Conservation (phyloP, 64 coral and sea anemone genomes). For the Exaiptasia diaphana region DNA sequence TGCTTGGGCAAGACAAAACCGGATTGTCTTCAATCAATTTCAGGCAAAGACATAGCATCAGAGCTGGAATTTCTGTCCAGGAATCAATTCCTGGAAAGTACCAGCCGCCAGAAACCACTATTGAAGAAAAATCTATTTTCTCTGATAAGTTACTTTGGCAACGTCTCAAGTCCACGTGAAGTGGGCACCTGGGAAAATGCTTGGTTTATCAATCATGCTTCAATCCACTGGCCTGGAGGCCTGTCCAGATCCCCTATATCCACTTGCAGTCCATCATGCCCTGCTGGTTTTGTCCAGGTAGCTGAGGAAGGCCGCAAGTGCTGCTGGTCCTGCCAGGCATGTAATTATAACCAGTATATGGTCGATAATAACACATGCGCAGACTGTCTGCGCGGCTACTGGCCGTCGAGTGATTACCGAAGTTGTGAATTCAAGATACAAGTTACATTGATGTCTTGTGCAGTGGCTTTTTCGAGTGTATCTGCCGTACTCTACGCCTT, state of each 20-base stretch:
- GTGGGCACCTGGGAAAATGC: conserved; percentile 67
- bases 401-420: conserved; percentile 65
- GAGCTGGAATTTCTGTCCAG: background rate
- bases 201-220: conserved; percentile 64
- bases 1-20: conserved; percentile 12
- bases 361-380: conserved; percentile 48
- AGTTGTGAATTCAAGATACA: conserved; percentile 69
- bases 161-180: conserved; percentile 1
- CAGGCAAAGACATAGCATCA: background rate
- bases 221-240: conserved; percentile 31
- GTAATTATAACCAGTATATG: conserved; percentile 79
- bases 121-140: conserved; percentile 76
- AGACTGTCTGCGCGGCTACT: conserved; percentile 71
- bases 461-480: conserved; percentile 38
- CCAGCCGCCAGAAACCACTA: background rate
- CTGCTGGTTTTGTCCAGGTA: conserved; percentile 57
- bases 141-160: conserved; percentile 34
- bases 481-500: conserved; percentile 49
- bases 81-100: background rate
- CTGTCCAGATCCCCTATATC: conserved; percentile 35
- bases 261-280: conserved; percentile 43
- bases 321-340: conserved; percentile 69
- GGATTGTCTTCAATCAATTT: background rate
- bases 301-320: conserved; percentile 35
- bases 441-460: conserved; percentile 34